These are phyloP conservation scores for Tenthredo distinguenda DNA, from an alignment of 2,888 invertebrate species.

Conservation along the genomic window DNA sequence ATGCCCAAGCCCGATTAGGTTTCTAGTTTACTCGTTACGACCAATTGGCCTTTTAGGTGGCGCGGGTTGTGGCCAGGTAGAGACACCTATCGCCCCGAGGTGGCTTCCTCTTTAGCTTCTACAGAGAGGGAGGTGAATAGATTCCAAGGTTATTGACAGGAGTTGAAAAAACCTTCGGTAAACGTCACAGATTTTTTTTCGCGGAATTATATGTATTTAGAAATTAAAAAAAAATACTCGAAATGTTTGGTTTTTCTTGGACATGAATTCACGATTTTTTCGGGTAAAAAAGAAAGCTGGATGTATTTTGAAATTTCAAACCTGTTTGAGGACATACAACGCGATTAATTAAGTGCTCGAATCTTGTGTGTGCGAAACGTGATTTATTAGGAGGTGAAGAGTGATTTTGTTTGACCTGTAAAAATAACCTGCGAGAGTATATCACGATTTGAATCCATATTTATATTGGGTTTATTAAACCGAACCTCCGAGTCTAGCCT, in stretches of 20 bases:
- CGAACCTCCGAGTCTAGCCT: neutral
- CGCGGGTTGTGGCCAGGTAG: slow-evolving; percentile 12
- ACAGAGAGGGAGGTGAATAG: slow-evolving; percentile 6
- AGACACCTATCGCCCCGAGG: slow-evolving; percentile 5
- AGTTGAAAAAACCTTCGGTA: neutral
- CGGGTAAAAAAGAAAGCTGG: neutral
- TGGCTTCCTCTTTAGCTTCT: neutral
- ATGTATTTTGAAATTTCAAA: neutral
- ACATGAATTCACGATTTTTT: neutral
- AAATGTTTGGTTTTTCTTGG: neutral
- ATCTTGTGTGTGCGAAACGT: neutral
- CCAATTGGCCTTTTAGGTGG: slow-evolving; percentile 37
- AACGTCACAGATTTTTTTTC: no score
- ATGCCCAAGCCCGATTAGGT: slow-evolving; percentile 31
- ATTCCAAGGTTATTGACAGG: neutral
- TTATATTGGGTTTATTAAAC: neutral
- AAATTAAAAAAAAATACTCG: no score
- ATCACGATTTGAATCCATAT: neutral
- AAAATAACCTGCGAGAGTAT: neutral
- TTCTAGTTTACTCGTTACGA: slow-evolving; percentile 39
- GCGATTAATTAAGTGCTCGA: neutral
- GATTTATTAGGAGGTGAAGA: neutral
- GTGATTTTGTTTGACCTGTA: neutral
- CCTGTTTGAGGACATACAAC: neutral
- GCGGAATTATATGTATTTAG: no score